These are phyloP conservation scores for Physocephala rufipes DNA, from an alignment of 2,888 invertebrate species.

Conservation along the genomic window DNA sequence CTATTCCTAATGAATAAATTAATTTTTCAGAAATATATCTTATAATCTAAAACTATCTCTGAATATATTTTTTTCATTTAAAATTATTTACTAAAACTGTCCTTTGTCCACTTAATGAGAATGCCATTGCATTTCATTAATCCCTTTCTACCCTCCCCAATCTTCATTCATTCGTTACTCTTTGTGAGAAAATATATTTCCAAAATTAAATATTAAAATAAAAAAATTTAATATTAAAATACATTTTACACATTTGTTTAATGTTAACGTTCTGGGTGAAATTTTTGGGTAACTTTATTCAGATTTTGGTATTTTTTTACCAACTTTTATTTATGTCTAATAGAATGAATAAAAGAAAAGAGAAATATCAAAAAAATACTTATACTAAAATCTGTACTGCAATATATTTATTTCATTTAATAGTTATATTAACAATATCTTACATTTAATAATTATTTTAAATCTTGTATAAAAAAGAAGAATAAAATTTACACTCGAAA, in stretches of 20 bases:
- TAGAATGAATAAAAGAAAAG: background rate
- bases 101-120: too few relatives aligned
- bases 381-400: conserved; percentile 42
- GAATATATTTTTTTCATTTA: conserved; percentile 35
- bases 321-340: too few relatives aligned
- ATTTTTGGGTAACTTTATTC: too few relatives aligned
- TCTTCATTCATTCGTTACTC: background rate
- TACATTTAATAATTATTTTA: conserved; percentile 29
- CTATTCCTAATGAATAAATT: conserved; percentile 24
- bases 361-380: conserved; percentile 18
- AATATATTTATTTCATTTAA: conserved; percentile 42
- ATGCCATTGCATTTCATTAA: too few relatives aligned
- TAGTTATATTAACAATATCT: conserved; percentile 32
- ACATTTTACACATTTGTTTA: too few relatives aligned
- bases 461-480: conserved; percentile 16
- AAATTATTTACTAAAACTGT: too few relatives aligned
- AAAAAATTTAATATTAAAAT: too few relatives aligned
- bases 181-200: background rate
- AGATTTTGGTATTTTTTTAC: too few relatives aligned
- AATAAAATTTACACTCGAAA: conserved; percentile 32
- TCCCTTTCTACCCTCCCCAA: conserved; percentile 9
- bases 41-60: conserved; percentile 28
- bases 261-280: too few relatives aligned
- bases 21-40: conserved; percentile 28
- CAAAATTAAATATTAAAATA: too few relatives aligned